These are phyloP conservation scores for Cyrtonyx montezumae DNA, from an alignment of 2,113 vertebrate species.

Conservation along the genomic window DNA sequence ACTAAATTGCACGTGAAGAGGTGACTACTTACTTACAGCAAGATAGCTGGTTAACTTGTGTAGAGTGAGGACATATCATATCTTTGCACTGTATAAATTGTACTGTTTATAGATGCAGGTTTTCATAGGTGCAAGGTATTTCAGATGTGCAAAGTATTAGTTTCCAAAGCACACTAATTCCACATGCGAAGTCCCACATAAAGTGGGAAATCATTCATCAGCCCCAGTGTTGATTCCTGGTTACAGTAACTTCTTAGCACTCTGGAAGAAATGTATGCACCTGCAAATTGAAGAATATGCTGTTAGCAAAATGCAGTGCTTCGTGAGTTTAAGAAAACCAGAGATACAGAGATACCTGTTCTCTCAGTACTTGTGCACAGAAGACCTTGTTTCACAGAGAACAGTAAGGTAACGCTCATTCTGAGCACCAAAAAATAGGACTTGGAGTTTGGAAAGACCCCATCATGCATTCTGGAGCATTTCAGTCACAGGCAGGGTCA, in stretches of 20 bases:
- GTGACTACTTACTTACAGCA: not conserved
- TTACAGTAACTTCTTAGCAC: not conserved
- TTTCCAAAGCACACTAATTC: not conserved
- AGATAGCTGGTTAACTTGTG: not conserved
- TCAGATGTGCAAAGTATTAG: not conserved
- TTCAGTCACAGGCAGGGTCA: not conserved
- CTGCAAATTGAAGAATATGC: not conserved
- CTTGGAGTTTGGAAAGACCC: not conserved
- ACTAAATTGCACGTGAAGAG: not conserved
- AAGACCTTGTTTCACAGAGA: not conserved
- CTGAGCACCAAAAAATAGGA: not conserved
- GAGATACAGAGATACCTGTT: not conserved
- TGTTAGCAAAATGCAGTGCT: not conserved
- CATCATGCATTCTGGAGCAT: not conserved
- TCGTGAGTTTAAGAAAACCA: not conserved
- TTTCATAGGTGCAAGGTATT: not conserved
- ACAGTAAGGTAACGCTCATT: not conserved
- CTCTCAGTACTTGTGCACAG: not conserved
- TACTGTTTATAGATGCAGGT: not conserved
- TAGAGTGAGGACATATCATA: not conserved
- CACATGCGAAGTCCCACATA: not conserved
- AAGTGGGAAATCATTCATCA: rapidly evolving
- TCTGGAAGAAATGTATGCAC: not conserved
- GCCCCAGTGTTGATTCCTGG: not conserved
- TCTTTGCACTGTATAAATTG: not conserved